phyloP scores from a whole-genome alignment of 2,797 vertebrate genomes.

The Enteromius thamalakanensis region DNA sequence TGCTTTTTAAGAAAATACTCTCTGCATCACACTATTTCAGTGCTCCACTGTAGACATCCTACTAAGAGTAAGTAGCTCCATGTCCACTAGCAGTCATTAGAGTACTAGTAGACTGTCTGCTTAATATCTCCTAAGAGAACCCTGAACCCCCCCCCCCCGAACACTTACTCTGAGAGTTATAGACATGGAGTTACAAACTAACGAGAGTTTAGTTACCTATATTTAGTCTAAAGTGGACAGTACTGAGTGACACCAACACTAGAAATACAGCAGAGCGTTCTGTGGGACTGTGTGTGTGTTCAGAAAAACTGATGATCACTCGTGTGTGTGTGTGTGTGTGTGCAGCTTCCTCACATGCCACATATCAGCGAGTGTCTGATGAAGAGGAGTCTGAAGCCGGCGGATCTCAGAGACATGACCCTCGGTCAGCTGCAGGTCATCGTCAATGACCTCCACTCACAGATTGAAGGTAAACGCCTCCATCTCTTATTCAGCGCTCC shows the following conservation, averaged over 20 bases:
- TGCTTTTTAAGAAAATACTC: background rate
- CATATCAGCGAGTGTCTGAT: slow-evolving; percentile 98
- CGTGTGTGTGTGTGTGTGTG: slow-evolving; percentile 38
- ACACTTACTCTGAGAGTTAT: too few relatives aligned
- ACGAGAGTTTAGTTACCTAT: too few relatives aligned
- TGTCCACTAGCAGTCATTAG: too few relatives aligned
- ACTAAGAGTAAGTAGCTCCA: too few relatives aligned
- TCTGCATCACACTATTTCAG: too few relatives aligned
- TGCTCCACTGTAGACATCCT: too few relatives aligned
- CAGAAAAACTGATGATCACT: background rate
- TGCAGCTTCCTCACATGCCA: slow-evolving; percentile 95
- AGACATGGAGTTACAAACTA: too few relatives aligned
- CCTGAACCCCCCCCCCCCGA: too few relatives aligned
- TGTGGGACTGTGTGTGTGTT: background rate
- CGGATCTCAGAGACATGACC: slow-evolving; percentile 95
- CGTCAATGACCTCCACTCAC: slow-evolving; percentile 97
- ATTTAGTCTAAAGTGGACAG: background rate
- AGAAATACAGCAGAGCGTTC: background rate
- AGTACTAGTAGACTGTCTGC: too few relatives aligned
- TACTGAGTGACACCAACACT: background rate
- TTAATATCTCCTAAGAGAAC: too few relatives aligned
- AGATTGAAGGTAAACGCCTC: slow-evolving; percentile 90
- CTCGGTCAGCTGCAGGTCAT: slow-evolving; percentile 98
- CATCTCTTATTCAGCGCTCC: background rate
- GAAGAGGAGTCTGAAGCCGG: slow-evolving; percentile 95